Percentiles rank a stretch among this genome's conserved stretches.
Conservation (phyloP, 2,888 invertebrate species). For the Periphyllus acericola region DNA sequence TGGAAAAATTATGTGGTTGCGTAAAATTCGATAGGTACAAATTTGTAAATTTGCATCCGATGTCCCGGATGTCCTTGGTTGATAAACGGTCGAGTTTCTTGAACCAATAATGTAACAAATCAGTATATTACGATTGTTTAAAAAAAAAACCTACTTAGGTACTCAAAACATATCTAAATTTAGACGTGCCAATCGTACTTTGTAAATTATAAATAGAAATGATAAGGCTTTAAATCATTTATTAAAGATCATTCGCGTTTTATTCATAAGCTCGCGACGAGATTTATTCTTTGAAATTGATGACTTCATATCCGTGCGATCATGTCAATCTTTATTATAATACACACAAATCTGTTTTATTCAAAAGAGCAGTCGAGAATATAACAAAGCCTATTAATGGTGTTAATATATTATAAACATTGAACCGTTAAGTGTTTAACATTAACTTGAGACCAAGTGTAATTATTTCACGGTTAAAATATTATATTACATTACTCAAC, state of each 20-base stretch:
- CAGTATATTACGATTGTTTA: background rate
- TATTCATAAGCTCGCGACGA: background rate
- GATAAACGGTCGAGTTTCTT: constrained; percentile 23
- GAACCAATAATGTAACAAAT: constrained; percentile 25
- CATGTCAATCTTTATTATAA: background rate
- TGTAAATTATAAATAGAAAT: background rate
- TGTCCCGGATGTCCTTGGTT: constrained; percentile 21
- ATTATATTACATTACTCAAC: no score
- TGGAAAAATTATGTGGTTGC: constrained; percentile 4
- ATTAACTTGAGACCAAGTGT: background rate
- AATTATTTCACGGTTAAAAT: no score
- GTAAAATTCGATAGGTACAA: constrained; percentile 12
- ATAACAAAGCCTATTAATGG: no score
- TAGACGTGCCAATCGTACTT: background rate
- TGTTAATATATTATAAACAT: background rate
- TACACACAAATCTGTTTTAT: background rate
- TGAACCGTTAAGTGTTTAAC: background rate
- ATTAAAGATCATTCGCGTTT: background rate
- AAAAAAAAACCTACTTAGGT: background rate
- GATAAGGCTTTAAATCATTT: background rate
- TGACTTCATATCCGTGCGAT: background rate
- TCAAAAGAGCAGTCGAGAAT: background rate
- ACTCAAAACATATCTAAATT: background rate
- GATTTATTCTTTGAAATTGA: background rate
- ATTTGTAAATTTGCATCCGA: constrained; percentile 31